Evolutionary conservation across 92 coral and sea anemone genomes (phyloP), one percentile per base, ranked within the genome.

Genomic region (Phenganax stokvisi): DNA sequence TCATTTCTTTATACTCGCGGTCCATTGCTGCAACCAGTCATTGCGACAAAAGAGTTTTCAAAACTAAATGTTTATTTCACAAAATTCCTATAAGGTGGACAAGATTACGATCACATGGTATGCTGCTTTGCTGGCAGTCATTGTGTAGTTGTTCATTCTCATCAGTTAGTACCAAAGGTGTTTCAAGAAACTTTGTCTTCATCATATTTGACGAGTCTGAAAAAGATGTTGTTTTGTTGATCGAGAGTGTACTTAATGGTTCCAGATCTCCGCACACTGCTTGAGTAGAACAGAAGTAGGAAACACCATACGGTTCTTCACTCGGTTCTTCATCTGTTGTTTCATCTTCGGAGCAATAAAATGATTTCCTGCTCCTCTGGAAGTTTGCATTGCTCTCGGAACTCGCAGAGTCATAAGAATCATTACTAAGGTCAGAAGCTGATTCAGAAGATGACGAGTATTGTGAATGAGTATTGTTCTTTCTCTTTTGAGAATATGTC

Each of bases 191-290:
- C 20, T 28, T 30, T 28, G 47, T 37, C 47, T 37, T 37, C 47
- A 37, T 37, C 47, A 64, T 64, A 28, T 10, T 20, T 68, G 73
- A 17, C 37, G 73, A n/a, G 73, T 68, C 55, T 37, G 73, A 68
- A 30, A 53, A 29, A n/a, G 53, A 68, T 9, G 1, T 8, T 12
- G 73, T 64, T 68, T 29, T 68, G 5, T 30, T 37, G 54, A 51
- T 31, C 20, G 83, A 79, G n/a, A 54, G 73, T 47, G 73, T 64
- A 54, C 74, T 79, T 16, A 47, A 37, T 37, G 47, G 28, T 51
- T 79, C 83, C 44, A 79, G 74, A 52, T 79, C 83, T 0, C 83
- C 83, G 61, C 83, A 79, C 6, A 79, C 65, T 47, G 83, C 83
- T 53, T 65, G 83, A 65, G 83, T 79, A 15, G 83, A 79, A 65